A percentile compares a stretch with the other conserved stretches of the same genome.
These are phyloP conservation scores for Cephalopachus bancanus DNA, from an alignment of 2,797 vertebrate species.

Conservation along the genomic window DNA sequence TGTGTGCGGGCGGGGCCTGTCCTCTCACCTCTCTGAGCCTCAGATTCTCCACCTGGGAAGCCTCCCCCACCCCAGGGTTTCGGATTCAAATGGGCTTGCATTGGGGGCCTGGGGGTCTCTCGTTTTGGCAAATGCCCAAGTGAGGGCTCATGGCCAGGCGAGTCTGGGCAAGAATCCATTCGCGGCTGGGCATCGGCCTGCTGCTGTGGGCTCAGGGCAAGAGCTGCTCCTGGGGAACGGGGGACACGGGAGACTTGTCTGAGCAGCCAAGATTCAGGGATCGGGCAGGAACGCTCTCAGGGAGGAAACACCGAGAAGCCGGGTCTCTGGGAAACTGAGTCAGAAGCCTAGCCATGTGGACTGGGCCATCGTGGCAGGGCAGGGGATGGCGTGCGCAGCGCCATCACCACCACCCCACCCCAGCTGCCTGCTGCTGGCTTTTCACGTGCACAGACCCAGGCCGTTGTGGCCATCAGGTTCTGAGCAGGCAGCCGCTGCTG, in stretches of 20 bases:
- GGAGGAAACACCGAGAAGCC: conserved; percentile 23
- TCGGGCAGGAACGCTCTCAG: conserved; percentile 20
- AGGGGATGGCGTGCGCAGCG: neutral
- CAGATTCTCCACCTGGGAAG: conserved; percentile 54
- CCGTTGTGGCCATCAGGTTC: neutral
- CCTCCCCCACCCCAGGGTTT: neutral
- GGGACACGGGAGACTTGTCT: neutral
- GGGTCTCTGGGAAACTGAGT: neutral
- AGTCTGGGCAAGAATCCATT: neutral
- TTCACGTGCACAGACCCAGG: neutral
- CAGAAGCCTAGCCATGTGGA: neutral
- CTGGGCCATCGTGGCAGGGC: neutral
- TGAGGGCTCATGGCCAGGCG: neutral
- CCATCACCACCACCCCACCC: neutral
- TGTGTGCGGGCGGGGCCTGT: neutral
- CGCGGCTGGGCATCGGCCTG: neutral
- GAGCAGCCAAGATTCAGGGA: neutral
- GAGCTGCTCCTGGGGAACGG: neutral
- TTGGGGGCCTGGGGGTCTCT: neutral
- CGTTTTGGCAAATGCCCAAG: conserved; percentile 19
- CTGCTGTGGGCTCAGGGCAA: conserved; percentile 7
- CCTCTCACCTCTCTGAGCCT: neutral
- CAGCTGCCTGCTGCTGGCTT: neutral
- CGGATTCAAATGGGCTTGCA: neutral
- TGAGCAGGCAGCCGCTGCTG: neutral